phyloP scores from a whole-genome alignment of 2,113 vertebrate species.

The Engraulis encrasicolus region DNA sequence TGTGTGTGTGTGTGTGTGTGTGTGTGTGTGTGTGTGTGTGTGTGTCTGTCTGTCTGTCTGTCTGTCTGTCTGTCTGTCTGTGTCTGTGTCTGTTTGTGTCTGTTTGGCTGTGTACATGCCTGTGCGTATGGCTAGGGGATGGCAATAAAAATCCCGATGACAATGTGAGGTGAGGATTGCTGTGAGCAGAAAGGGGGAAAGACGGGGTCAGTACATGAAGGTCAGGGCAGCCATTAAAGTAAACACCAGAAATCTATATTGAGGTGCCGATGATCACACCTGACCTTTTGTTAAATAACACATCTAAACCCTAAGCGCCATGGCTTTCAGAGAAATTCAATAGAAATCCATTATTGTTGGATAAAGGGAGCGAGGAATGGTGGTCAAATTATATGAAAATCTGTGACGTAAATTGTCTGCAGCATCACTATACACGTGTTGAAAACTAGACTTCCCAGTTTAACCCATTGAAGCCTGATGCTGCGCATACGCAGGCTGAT shows the following conservation, averaged over 20 bases:
- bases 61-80: not conserved
- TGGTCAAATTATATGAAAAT: not conserved
- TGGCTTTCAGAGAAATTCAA: not conserved
- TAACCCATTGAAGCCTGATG: no score
- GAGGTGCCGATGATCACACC: not conserved
- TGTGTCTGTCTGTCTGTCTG: no score
- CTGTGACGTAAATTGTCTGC: not conserved
- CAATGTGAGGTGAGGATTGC: not conserved
- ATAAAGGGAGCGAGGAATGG: not conserved
- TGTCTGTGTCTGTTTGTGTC: no score
- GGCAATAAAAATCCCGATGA: not conserved
- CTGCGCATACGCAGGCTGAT: no score
- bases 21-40: not conserved
- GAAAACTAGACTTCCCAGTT: not conserved
- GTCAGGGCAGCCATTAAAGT: slow-evolving; percentile 26
- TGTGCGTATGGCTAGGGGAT: no score
- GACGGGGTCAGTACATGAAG: slow-evolving; percentile 9
- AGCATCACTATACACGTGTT: not conserved
- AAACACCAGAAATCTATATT: not conserved
- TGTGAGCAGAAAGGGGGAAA: not conserved
- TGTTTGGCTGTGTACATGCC: no score
- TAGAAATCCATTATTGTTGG: not conserved
- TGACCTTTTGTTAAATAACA: slow-evolving; percentile 12
- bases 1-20: not conserved
- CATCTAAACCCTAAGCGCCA: not conserved